Conservation (phyloP, 2,888 invertebrate genomes). For the Tiliacea aurago region DNA sequence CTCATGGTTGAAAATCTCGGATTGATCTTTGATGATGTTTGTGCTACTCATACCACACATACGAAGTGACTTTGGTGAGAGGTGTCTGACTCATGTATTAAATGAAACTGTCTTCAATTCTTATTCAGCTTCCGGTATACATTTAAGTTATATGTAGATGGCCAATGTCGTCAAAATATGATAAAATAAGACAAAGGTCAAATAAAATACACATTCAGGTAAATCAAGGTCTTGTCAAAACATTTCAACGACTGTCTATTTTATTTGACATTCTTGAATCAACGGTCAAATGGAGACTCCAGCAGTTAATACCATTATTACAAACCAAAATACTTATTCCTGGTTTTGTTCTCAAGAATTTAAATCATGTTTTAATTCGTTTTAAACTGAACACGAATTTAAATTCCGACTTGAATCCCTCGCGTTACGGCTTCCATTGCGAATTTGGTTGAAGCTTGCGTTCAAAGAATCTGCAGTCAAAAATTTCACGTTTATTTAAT, state of each 20-base stretch:
- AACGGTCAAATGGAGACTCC: background rate
- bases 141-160: too few relatives aligned
- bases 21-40: background rate
- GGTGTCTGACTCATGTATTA: background rate
- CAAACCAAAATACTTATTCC: background rate
- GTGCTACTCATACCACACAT: background rate
- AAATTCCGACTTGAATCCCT: slow-evolving; percentile 22
- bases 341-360: slow-evolving; percentile 9
- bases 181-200: slow-evolving; percentile 8
- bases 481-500: slow-evolving; percentile 17
- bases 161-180: background rate
- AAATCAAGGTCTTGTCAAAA: slow-evolving; percentile 20
- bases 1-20: background rate
- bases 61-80: background rate
- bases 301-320: background rate
- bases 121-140: too few relatives aligned
- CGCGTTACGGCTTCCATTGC: background rate
- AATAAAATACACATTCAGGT: slow-evolving; percentile 13
- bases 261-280: slow-evolving; percentile 36
- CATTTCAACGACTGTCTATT: slow-evolving; percentile 15
- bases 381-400: slow-evolving; percentile 18
- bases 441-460: slow-evolving; percentile 7
- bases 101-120: background rate
- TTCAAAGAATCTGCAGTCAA: slow-evolving; percentile 13
- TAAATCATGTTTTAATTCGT: background rate